Evolutionary conservation across 2,113 vertebrate genomes (phyloP).

Genomic region (Petrocephalus microphthalmus): DNA sequence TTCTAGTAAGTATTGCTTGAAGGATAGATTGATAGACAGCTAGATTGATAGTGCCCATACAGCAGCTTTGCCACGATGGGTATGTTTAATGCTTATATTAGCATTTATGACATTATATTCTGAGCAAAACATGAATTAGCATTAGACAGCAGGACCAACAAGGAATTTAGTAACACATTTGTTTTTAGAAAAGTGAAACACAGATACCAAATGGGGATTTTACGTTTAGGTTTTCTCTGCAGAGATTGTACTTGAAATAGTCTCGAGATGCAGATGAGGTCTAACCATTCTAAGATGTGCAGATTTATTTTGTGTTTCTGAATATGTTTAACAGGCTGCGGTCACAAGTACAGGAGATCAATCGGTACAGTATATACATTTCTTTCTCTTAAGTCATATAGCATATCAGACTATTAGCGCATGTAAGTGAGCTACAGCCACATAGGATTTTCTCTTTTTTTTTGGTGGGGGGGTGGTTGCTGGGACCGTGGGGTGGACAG

Average conservation of each 20-base stretch:
- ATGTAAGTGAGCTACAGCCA: conserved; percentile 60
- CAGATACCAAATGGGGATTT: background rate
- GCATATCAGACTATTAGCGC: conserved; percentile 61
- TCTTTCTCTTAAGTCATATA: conserved; percentile 65
- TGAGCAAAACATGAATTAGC: background rate
- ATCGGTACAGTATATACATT: conserved; percentile 75
- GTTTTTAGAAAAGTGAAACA: background rate
- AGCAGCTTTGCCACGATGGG: background rate
- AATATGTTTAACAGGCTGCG: conserved; percentile 78
- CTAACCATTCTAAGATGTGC: conserved; percentile 59
- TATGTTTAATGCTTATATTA: background rate
- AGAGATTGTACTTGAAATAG: background rate
- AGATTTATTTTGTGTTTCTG: conserved; percentile 75
- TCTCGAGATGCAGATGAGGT: conserved; percentile 45
- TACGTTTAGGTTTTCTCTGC: background rate
- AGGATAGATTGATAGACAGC: background rate
- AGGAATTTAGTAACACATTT: background rate
- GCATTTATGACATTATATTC: background rate
- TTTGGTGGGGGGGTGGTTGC: conserved; percentile 31
- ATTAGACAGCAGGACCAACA: background rate
- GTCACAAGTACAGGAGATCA: conserved; percentile 78
- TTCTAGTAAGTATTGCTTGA: background rate
- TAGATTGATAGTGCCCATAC: background rate
- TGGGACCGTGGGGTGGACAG: conserved; percentile 35
- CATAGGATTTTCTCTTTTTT: conserved; percentile 48